phyloP scores from a whole-genome alignment of 2,797 vertebrate genomes.

The Sebastes hubbsi region DNA sequence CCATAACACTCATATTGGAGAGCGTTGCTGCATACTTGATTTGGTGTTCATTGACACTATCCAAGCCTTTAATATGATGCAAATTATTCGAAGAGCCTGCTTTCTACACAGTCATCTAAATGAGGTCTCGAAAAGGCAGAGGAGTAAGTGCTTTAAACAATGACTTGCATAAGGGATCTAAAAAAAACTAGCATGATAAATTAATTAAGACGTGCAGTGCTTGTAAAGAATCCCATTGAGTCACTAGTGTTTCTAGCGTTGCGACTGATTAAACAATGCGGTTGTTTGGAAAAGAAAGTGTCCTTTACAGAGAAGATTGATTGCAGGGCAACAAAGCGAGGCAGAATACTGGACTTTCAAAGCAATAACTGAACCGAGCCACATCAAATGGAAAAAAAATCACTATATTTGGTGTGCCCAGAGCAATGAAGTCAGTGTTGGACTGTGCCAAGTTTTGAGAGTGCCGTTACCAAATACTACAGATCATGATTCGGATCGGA shows the following conservation, averaged over 20 bases:
- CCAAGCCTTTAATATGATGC: constrained; percentile 55
- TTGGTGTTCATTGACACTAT: constrained; percentile 61
- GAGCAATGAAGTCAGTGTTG: constrained; percentile 64
- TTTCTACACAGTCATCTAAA: constrained; percentile 39
- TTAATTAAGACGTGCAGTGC: constrained; percentile 46
- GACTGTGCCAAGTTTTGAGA: constrained; percentile 65
- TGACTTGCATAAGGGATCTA: constrained; percentile 22
- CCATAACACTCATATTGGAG: constrained; percentile 70
- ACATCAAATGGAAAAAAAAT: constrained; percentile 57
- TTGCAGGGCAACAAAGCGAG: constrained; percentile 62
- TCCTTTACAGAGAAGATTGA: constrained; percentile 69
- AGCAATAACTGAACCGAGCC: constrained; percentile 63
- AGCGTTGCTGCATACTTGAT: constrained; percentile 59
- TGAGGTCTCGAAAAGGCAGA: constrained; percentile 28
- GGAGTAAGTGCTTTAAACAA: constrained; percentile 32
- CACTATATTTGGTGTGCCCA: constrained; percentile 67
- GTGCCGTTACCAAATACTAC: constrained; percentile 60
- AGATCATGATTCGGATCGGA: constrained; percentile 70
- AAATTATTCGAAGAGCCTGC: constrained; percentile 55
- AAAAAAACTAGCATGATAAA: constrained; percentile 28
- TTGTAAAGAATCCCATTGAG: constrained; percentile 42
- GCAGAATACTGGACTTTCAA: constrained; percentile 55
- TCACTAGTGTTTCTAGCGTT: constrained; percentile 36
- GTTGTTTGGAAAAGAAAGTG: constrained; percentile 22
- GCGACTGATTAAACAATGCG: constrained; percentile 45